Evolutionary conservation across 2,888 invertebrate species (phyloP), one percentile per base, ranked within the genome.

Genomic region (Tiliacea citrago): DNA sequence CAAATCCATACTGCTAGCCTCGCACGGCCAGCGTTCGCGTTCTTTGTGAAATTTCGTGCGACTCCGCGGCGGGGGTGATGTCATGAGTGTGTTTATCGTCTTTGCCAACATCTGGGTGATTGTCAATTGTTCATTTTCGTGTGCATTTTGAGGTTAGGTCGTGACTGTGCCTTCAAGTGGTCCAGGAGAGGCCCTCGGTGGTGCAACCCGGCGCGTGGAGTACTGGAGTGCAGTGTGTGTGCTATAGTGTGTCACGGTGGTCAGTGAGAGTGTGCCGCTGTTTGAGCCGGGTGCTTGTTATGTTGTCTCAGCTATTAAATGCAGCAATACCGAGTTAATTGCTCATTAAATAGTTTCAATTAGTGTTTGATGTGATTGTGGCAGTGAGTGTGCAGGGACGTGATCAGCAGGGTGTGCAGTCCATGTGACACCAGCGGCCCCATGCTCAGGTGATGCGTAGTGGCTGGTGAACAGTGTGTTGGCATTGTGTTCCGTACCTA

Each of bases 61-160:
- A 88, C 88, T 89, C 86, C 88, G 88, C 91, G 88, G 90, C 90
- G 88, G 87, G 39, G 90, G 92, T 93, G 94, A 93, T 93, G 93
- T 94, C 93, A 92, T 91, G 89, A 88, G 88, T 89, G 85, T 90
- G 89, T 83, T 80, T 85, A 85, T 89, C 88, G 88, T 88, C 88
- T 91, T 93, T 91, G 88, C 91, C 93, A 94, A 95, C 95, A 95
- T 94, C 94, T 95, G 94, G 94, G 92, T 94, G 93, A 90, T 92
- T 90, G 92, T 92, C 92, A 91, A 90, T 94, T 91, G 90, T 91
- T 90, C 85, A 90, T 92, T 92, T 93, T 91, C 90, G 91, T 94
- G 92, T 92, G 90, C 89, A 91, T 93, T 96, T 96, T 96, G 96
- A 96, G 96, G 96, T 96, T 96, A 96, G 93, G 92, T 93, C 90